These are phyloP conservation scores for Aleiodes testaceus DNA, from an alignment of 2,888 invertebrate species.

Conservation along the genomic window DNA sequence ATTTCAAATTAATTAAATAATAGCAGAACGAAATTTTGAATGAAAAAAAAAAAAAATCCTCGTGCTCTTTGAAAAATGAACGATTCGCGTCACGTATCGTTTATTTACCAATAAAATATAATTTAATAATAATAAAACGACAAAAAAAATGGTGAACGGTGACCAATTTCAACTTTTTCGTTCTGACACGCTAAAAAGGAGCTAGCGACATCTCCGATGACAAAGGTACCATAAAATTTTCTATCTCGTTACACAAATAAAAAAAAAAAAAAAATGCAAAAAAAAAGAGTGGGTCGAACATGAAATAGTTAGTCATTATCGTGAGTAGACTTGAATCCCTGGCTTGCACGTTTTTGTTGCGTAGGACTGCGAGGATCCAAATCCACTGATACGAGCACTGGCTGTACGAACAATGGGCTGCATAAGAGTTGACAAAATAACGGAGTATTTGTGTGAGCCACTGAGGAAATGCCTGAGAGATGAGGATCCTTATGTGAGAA, in stretches of 20 bases:
- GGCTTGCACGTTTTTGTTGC: conserved; percentile 73
- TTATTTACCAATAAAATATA: conserved; percentile 46
- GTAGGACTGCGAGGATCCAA: conserved; percentile 99
- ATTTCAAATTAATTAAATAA: background rate
- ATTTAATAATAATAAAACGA: conserved; percentile 49
- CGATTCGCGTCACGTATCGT: conserved; percentile 61
- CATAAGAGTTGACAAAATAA: conserved; percentile 99
- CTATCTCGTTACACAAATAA: conserved; percentile 59
- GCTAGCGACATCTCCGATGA: conserved; percentile 73
- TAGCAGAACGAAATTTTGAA: conserved; percentile 47
- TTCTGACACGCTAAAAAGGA: conserved; percentile 73
- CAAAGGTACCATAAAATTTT: conserved; percentile 71
- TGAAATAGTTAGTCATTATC: conserved; percentile 68
- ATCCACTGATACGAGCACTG: conserved; percentile 97
- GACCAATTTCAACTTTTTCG: conserved; percentile 74
- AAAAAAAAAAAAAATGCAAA: conserved; percentile 50
- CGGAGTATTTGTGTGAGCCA: conserved; percentile 99
- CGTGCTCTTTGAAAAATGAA: conserved; percentile 73
- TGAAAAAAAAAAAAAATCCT: conserved; percentile 57
- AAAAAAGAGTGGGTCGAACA: conserved; percentile 63
- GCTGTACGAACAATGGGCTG: conserved; percentile 99
- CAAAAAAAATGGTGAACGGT: conserved; percentile 72
- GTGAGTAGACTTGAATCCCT: conserved; percentile 74
- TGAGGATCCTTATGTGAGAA: conserved; percentile 97
- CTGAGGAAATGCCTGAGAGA: conserved; percentile 95